phyloP scores from a whole-genome alignment of 2,797 vertebrate genomes.

The Melanotaenia pygmaea region DNA sequence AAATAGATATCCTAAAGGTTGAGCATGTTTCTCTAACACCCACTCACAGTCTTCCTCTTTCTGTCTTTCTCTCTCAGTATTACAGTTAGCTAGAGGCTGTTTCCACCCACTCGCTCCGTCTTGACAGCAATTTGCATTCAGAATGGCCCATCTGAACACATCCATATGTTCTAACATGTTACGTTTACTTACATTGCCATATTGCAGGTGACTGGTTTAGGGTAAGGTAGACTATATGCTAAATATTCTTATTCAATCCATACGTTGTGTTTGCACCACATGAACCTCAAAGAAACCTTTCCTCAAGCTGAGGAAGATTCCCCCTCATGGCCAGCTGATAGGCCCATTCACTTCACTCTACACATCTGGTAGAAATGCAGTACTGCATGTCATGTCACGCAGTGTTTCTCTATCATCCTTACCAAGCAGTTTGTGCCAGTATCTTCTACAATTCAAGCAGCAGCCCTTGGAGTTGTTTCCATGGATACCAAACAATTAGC shows the following conservation, averaged over 20 bases:
- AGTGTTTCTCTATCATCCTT: slow-evolving; percentile 56
- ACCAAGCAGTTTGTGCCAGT: slow-evolving; percentile 65
- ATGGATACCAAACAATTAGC: slow-evolving; percentile 92
- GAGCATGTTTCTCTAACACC: slow-evolving; percentile 76
- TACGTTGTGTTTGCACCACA: slow-evolving; percentile 14
- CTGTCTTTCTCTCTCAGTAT: slow-evolving; percentile 73
- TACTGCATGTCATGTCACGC: slow-evolving; percentile 23
- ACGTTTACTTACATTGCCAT: slow-evolving; percentile 49
- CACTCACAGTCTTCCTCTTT: slow-evolving; percentile 74
- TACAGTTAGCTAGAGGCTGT: slow-evolving; percentile 80
- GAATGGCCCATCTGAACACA: slow-evolving; percentile 69
- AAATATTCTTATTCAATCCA: slow-evolving; percentile 19
- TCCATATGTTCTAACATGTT: slow-evolving; percentile 56
- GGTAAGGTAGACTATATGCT: slow-evolving; percentile 8
- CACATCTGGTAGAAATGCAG: slow-evolving; percentile 8
- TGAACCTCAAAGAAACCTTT: slow-evolving; percentile 25
- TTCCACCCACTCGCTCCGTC: slow-evolving; percentile 79
- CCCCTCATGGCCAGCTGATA: background rate
- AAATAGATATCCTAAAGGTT: slow-evolving; percentile 73
- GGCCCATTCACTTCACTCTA: slow-evolving; percentile 27
- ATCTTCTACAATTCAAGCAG: slow-evolving; percentile 77
- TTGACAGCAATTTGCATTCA: slow-evolving; percentile 82
- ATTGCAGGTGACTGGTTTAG: slow-evolving; percentile 31
- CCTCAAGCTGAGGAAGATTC: slow-evolving; percentile 23
- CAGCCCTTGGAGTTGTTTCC: slow-evolving; percentile 89